phyloP scores from a whole-genome alignment of 2,888 invertebrate genomes.

The Miltochrista miniata region DNA sequence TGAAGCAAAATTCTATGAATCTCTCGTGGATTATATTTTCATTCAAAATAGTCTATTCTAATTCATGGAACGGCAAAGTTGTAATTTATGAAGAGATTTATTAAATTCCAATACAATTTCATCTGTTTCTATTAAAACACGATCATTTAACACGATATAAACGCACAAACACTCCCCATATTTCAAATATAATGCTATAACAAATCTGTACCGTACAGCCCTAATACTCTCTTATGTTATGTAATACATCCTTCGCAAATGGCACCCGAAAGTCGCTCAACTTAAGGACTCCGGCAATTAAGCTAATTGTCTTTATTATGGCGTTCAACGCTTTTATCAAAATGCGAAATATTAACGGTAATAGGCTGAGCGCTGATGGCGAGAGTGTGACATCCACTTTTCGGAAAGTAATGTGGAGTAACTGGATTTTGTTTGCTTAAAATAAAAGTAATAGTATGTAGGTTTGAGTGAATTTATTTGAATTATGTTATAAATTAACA shows the following conservation, averaged over 20 bases:
- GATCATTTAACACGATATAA: not conserved
- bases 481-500: too few relatives aligned
- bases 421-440: too few relatives aligned
- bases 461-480: too few relatives aligned
- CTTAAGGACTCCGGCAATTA: conserved; percentile 60
- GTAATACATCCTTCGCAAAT: conserved; percentile 52
- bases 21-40: too few relatives aligned
- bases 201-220: conserved; percentile 11
- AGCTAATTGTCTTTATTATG: conserved; percentile 66
- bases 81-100: too few relatives aligned
- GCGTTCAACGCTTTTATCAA: conserved; percentile 58
- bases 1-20: too few relatives aligned
- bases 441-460: too few relatives aligned
- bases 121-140: not conserved
- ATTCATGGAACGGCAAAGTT: too few relatives aligned
- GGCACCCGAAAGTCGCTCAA: conserved; percentile 56
- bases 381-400: conserved; percentile 10
- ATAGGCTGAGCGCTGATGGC: conserved; percentile 27
- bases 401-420: too few relatives aligned
- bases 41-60: too few relatives aligned
- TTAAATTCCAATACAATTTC: not conserved
- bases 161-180: not conserved
- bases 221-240: conserved; percentile 40
- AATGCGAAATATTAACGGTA: conserved; percentile 51
- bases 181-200: conserved; percentile 2